Evolutionary conservation across 2,888 invertebrate genomes (phyloP).

Genomic region (Chrysopilus asiliformis): DNA sequence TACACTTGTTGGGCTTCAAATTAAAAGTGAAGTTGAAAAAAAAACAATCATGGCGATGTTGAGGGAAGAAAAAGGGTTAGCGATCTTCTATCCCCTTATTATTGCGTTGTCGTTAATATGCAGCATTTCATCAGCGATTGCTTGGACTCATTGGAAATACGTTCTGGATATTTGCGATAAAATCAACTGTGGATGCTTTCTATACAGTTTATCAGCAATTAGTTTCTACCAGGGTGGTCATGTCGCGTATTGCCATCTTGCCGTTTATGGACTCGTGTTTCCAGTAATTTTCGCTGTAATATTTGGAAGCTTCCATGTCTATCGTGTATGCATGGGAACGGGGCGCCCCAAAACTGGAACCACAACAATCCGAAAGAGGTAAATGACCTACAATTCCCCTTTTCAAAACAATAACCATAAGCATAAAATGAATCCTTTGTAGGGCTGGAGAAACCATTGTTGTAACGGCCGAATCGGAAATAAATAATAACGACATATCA

Average conservation of each 20-base stretch:
- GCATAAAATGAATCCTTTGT: conserved; percentile 21
- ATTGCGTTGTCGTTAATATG: conserved; percentile 26
- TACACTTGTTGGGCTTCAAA: too few relatives aligned
- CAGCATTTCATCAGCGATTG: conserved; percentile 40
- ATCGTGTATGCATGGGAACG: conserved; percentile 49
- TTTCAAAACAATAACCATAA: not conserved
- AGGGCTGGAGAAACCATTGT: conserved; percentile 56
- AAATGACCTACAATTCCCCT: not conserved
- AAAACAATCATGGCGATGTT: not conserved
- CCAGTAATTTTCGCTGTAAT: conserved; percentile 47
- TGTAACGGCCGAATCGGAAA: conserved; percentile 46
- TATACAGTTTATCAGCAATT: conserved; percentile 47
- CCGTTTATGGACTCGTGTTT: conserved; percentile 51
- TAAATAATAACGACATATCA: conserved; percentile 44
- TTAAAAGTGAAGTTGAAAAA: too few relatives aligned
- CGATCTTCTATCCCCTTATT: conserved; percentile 29
- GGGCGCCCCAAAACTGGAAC: conserved; percentile 36
- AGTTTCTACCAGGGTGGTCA: conserved; percentile 52
- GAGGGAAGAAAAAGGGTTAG: conserved; percentile 24
- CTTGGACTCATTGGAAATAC: conserved; percentile 54
- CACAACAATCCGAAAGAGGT: conserved; percentile 33
- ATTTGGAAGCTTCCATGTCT: conserved; percentile 55
- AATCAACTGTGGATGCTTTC: conserved; percentile 54
- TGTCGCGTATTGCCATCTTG: conserved; percentile 49
- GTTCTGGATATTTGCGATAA: conserved; percentile 53